Evolutionary conservation across 2,113 vertebrate species (phyloP).

Genomic region (Erinaceus europaeus): DNA sequence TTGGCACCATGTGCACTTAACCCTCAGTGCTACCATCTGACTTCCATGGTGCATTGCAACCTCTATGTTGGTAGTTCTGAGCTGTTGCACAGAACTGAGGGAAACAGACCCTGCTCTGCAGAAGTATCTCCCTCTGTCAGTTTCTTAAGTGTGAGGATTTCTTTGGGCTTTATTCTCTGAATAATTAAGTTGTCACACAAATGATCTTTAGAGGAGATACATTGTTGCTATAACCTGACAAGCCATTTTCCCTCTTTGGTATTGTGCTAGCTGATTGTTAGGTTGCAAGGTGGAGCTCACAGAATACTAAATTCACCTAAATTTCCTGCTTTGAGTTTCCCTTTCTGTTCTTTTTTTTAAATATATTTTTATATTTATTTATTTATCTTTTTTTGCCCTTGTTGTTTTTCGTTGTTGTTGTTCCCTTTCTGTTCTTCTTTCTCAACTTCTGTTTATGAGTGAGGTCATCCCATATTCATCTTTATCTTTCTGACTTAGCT

Average conservation of each 20-base stretch:
- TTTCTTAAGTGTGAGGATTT: not conserved
- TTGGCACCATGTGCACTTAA: no score
- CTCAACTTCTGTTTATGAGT: no score
- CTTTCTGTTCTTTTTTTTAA: no score
- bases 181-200: conserved; percentile 32
- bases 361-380: no score
- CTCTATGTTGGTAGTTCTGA: not conserved
- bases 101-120: not conserved
- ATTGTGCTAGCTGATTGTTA: conserved; percentile 4
- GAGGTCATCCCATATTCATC: no score
- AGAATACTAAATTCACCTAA: no score
- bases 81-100: not conserved
- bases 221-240: conserved; percentile 9
- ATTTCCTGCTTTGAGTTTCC: no score
- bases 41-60: not conserved
- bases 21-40: not conserved
- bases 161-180: conserved; percentile 33
- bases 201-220: not conserved
- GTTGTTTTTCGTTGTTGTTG: no score
- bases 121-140: not conserved
- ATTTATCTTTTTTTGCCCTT: no score
- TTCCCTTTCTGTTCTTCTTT: no score
- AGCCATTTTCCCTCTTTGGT: not conserved
- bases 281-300: not conserved
- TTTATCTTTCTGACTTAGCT: no score